Conservation (phyloP, 2,797 vertebrate genomes). For the Bovichtus diacanthus region DNA sequence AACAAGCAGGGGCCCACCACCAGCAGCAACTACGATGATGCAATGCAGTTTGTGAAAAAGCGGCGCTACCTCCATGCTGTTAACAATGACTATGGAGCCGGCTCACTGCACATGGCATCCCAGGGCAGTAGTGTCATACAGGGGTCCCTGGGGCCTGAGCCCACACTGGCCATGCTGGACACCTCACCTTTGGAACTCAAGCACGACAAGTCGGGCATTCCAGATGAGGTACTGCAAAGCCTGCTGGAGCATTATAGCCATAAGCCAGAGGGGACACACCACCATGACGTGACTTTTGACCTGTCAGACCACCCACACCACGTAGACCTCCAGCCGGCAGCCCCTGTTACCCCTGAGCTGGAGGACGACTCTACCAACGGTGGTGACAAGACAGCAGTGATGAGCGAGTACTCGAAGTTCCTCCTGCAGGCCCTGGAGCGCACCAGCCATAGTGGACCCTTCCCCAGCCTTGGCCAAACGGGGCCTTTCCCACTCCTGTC, state of each 20-base stretch:
- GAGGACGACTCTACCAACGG: slow-evolving; percentile 91
- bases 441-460: slow-evolving; percentile 95
- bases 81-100: slow-evolving; percentile 91
- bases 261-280: slow-evolving; percentile 91
- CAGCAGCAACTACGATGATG: slow-evolving; percentile 98
- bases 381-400: slow-evolving; percentile 93
- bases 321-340: slow-evolving; percentile 93
- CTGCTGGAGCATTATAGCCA: slow-evolving; percentile 97
- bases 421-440: slow-evolving; percentile 98
- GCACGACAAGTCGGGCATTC: slow-evolving; percentile 98
- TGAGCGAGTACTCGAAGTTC: slow-evolving; percentile 99
- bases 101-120: slow-evolving; percentile 91
- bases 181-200: slow-evolving; percentile 95
- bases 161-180: slow-evolving; percentile 92
- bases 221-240: slow-evolving; percentile 98
- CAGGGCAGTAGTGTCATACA: slow-evolving; percentile 94
- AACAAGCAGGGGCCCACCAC: slow-evolving; percentile 91
- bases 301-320: slow-evolving; percentile 92
- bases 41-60: slow-evolving; percentile 99
- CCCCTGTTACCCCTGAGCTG: slow-evolving; percentile 90
- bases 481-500: slow-evolving; percentile 95
- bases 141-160: slow-evolving; percentile 92
- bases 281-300: slow-evolving; percentile 95
- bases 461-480: slow-evolving; percentile 90
- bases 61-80: slow-evolving; percentile 95